Evolutionary conservation across 2,113 vertebrate genomes (phyloP).

Genomic region (Sebastes schlegelii): DNA sequence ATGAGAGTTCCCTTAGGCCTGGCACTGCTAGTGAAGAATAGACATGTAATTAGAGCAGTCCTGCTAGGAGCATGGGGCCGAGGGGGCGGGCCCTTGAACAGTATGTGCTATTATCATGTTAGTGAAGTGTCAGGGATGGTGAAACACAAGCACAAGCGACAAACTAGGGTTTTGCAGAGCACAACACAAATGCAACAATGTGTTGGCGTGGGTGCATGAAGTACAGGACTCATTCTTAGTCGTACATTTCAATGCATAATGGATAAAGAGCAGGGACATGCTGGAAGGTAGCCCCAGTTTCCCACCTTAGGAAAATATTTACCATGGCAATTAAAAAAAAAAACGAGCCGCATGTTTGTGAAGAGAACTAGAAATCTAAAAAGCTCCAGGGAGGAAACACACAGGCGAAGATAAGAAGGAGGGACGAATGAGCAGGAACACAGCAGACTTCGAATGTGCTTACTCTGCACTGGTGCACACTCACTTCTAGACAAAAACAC

Average conservation of each 20-base stretch:
- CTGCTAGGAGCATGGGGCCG: slow-evolving; percentile 45
- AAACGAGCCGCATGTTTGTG: slow-evolving; percentile 26
- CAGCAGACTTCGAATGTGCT: slow-evolving; percentile 50
- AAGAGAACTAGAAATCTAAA: slow-evolving; percentile 21
- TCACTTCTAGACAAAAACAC: neutral
- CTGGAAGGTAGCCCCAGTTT: neutral
- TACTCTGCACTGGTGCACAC: slow-evolving; percentile 30
- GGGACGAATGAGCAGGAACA: slow-evolving; percentile 58
- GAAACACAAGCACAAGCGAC: neutral
- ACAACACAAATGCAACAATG: neutral
- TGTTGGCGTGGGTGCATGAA: neutral
- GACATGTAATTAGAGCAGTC: slow-evolving; percentile 67
- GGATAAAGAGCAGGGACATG: neutral
- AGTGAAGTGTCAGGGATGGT: slow-evolving; percentile 6
- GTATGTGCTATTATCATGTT: slow-evolving; percentile 26
- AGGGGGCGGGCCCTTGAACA: neutral
- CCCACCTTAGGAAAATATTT: neutral
- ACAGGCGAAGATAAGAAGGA: slow-evolving; percentile 63
- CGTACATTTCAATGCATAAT: neutral
- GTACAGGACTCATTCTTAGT: neutral
- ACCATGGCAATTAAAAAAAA: neutral
- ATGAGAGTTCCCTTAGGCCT: neutral
- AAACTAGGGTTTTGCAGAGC: neutral
- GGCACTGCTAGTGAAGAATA: slow-evolving; percentile 26
- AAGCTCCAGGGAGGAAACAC: slow-evolving; percentile 68